Evolutionary conservation across 1,140 invertebrate genomes (phyloP).

Genomic region (Pseudoatta argentina): DNA sequence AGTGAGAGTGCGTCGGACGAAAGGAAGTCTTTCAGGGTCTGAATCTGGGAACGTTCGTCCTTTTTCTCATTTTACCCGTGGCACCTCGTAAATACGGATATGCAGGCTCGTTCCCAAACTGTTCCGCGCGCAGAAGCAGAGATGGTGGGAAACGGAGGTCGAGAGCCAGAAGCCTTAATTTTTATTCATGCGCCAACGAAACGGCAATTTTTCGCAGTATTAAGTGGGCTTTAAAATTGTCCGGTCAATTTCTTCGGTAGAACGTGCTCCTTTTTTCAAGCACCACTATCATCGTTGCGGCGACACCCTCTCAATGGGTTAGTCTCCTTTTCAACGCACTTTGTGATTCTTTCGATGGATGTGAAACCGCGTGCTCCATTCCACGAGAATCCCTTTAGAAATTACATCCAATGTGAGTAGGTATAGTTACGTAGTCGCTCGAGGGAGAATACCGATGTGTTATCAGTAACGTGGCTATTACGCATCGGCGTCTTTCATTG

Average conservation of each 20-base stretch:
- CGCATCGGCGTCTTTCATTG: slow-evolving; percentile 56
- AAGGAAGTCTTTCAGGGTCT: slow-evolving; percentile 12
- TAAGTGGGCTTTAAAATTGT: slow-evolving; percentile 86
- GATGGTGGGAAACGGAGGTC: slow-evolving; percentile 62
- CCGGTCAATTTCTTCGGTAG: slow-evolving; percentile 85
- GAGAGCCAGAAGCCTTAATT: slow-evolving; percentile 78
- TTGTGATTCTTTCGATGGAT: slow-evolving; percentile 10
- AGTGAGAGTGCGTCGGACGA: slow-evolving; percentile 20
- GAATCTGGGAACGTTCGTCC: slow-evolving; percentile 39
- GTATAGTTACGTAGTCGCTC: slow-evolving; percentile 27
- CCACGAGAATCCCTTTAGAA: slow-evolving; percentile 34
- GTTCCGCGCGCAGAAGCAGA: slow-evolving; percentile 15
- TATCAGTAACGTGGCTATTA: slow-evolving; percentile 52
- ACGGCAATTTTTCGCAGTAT: slow-evolving; percentile 86
- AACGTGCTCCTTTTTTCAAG: slow-evolving; percentile 86
- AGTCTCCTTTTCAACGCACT: background rate
- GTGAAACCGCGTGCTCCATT: background rate
- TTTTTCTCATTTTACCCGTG: slow-evolving; percentile 16
- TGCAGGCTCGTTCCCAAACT: slow-evolving; percentile 59
- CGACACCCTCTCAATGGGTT: background rate
- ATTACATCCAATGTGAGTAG: slow-evolving; percentile 17
- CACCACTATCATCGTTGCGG: slow-evolving; percentile 60
- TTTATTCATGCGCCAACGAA: slow-evolving; percentile 86
- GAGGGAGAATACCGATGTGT: slow-evolving; percentile 39
- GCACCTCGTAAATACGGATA: slow-evolving; percentile 70